Base-by-base conservation (phyloP, 2,797 vertebrate species). In the Takifugu rubripes region DNA sequence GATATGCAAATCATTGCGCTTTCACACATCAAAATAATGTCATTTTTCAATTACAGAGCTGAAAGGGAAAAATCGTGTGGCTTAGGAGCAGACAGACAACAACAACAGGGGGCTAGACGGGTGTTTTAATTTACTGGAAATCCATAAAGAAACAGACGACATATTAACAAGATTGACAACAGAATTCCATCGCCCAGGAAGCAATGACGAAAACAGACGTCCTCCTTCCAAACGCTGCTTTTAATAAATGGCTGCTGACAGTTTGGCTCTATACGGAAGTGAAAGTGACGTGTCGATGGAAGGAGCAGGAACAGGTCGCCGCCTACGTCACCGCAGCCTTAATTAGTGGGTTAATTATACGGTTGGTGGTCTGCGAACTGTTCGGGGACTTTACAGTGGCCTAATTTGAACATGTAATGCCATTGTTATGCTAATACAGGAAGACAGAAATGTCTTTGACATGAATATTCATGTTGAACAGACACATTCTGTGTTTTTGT, bases 21-120 rank as follows among this genome's bases (percentile, higher is more conserved):
- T 77, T 79, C 75, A 72, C 74, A 85, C 61, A 74, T 79, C 49
- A 70, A 74, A 72, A 74, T 75, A 42, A 78, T 77, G 77, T 78
- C 21, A 68, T 78, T 74, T 83, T 85, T 82, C 77, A 82, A 83
- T 87, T 83, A 77, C 64, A 57, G 70, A 73, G 80, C 68, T 74
- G 59, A 82, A 74, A 78, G 63, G 12, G 12, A 14, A 60, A 25
- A 70, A 70, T 67, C 70, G 72, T 67, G 46, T 61, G 57, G 48
- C 59, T 72, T 52, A 54, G 52, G 70, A 74, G 75, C 52, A 78
- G 46, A 51, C 51, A 73, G 68, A 64, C 58, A 33, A 40, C 36
- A 40, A 40, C 12, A 40, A 14, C 12, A 12, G 33, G 33, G 11
- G 36, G 36, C 8, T 40, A 14, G 36, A 40, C 10, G 36, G 3